phyloP scores from a whole-genome alignment of 2,888 invertebrate species.

The Callinectes sapidus region DNA sequence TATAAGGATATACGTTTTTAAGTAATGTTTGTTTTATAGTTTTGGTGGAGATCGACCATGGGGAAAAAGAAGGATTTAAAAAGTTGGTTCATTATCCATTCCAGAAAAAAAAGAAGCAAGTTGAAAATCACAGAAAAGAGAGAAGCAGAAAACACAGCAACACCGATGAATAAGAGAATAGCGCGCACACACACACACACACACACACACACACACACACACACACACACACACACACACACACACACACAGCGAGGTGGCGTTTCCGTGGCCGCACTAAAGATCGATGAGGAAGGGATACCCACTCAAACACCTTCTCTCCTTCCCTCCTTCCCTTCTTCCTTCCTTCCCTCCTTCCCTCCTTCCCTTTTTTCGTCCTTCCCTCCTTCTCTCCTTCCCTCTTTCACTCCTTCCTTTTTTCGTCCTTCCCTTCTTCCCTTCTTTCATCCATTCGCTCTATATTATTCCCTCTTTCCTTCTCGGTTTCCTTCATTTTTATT shows the following conservation, averaged over 20 bases:
- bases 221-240: constrained; percentile 25
- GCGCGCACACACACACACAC: constrained; percentile 9
- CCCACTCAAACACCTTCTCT: background rate
- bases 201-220: constrained; percentile 25
- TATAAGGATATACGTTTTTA: background rate
- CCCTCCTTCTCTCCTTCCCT: background rate
- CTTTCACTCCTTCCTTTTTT: background rate
- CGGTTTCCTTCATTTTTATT: background rate
- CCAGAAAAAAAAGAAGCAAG: no score
- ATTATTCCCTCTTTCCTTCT: background rate
- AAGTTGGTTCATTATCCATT: no score
- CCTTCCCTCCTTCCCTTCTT: background rate
- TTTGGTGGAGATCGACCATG: no score
- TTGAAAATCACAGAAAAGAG: no score
- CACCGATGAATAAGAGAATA: background rate
- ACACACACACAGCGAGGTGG: background rate
- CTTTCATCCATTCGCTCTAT: background rate
- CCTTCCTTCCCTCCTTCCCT: no score
- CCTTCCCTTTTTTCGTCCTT: background rate
- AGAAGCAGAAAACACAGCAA: background rate
- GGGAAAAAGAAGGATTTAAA: no score
- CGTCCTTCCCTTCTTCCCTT: no score
- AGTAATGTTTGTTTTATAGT: no score
- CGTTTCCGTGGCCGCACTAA: background rate
- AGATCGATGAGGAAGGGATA: background rate